Evolutionary conservation across 2,113 vertebrate species (phyloP).

Genomic region (Albula glossodonta): DNA sequence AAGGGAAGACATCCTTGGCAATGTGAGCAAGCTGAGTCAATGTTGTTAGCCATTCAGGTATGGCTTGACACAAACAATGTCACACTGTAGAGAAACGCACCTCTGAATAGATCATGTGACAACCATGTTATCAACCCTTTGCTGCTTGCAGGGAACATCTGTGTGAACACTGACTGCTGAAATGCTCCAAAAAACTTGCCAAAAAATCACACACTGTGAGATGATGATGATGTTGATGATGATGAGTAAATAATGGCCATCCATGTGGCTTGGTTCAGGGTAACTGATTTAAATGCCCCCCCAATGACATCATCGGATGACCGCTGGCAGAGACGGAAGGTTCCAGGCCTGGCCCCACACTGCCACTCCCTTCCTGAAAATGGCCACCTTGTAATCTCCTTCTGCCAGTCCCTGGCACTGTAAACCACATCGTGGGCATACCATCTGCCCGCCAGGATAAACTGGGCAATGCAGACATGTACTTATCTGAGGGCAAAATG

Average conservation of each 20-base stretch:
- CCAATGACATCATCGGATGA: not conserved
- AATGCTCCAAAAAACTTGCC: not conserved
- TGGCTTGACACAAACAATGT: too few species aligned
- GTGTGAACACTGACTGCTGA: not conserved
- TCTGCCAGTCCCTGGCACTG: not conserved
- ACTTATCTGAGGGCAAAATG: too few species aligned
- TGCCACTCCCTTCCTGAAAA: not conserved
- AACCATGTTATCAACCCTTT: too few species aligned
- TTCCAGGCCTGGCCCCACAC: not conserved
- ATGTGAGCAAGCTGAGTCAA: too few species aligned
- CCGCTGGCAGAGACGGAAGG: not conserved
- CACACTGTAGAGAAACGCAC: not conserved
- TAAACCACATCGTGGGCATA: not conserved
- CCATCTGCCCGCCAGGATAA: not conserved
- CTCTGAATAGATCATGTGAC: not conserved
- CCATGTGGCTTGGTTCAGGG: not conserved
- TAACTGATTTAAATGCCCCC: not conserved
- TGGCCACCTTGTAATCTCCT: not conserved
- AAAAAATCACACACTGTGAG: not conserved
- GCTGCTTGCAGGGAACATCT: too few species aligned
- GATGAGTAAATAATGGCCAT: not conserved
- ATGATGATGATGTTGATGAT: not conserved
- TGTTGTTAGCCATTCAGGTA: too few species aligned
- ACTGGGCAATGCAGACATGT: too few species aligned
- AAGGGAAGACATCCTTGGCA: too few species aligned